Conservation (phyloP, 2,888 invertebrate genomes). For the Chromoteleia sp. region DNA sequence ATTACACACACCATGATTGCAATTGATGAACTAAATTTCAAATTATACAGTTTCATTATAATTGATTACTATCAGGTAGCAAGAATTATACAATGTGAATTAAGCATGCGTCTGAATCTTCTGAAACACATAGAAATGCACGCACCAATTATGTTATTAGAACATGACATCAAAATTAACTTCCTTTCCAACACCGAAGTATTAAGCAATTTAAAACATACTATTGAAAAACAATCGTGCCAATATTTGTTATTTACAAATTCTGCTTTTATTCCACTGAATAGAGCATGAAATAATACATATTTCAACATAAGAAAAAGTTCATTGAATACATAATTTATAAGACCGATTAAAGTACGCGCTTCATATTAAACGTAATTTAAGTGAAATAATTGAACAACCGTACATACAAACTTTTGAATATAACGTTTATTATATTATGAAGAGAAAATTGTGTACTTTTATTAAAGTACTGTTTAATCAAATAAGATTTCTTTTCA, state of each 20-base stretch:
- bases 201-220: constrained; percentile 43
- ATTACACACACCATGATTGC: too few relatives aligned
- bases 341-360: constrained; percentile 50
- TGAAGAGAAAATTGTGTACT: neutral
- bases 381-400: constrained; percentile 35
- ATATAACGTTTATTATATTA: neutral
- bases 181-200: constrained; percentile 34
- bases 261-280: constrained; percentile 58
- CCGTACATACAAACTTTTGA: neutral
- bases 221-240: constrained; percentile 54
- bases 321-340: constrained; percentile 65
- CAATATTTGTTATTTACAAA: constrained; percentile 67
- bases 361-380: constrained; percentile 42
- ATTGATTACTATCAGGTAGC: constrained; percentile 13
- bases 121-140: constrained; percentile 31
- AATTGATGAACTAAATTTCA: constrained; percentile 21
- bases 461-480: too few relatives aligned
- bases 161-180: constrained; percentile 61
- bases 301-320: constrained; percentile 65
- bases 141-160: constrained; percentile 51
- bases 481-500: too few relatives aligned
- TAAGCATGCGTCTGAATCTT: constrained; percentile 29
- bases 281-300: constrained; percentile 63
- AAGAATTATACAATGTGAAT: constrained; percentile 32
- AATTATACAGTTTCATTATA: constrained; percentile 20